These are phyloP conservation scores for Enteromius trimaculatus DNA, from an alignment of 2,797 vertebrate genomes.

Conservation along the genomic window DNA sequence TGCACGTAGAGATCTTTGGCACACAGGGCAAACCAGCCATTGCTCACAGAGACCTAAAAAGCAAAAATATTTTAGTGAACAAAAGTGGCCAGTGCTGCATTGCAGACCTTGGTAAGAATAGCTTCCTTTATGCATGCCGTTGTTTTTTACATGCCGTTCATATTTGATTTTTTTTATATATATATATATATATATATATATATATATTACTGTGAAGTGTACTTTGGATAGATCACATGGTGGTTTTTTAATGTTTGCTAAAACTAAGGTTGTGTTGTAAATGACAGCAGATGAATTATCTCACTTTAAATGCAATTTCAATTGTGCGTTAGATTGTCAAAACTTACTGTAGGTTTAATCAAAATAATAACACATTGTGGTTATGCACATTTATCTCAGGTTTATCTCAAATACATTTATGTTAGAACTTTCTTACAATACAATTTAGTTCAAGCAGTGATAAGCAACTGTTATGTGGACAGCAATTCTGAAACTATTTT, in stretches of 20 bases:
- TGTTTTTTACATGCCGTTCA: neutral
- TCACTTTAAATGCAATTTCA: neutral
- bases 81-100: conserved; percentile 98
- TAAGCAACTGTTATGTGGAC: neutral
- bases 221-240: neutral
- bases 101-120: conserved; percentile 89
- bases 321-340: neutral
- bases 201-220: neutral
- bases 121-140: neutral
- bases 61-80: conserved; percentile 97
- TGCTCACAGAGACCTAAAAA: conserved; percentile 94
- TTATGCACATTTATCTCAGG: neutral
- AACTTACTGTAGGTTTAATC: neutral
- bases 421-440: neutral
- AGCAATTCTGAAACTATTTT: neutral
- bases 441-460: conserved; percentile 6
- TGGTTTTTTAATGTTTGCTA: no score
- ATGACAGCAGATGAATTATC: neutral
- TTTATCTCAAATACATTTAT: neutral
- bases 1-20: conserved; percentile 98
- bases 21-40: conserved; percentile 98
- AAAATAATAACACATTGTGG: neutral
- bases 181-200: neutral
- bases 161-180: neutral
- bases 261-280: neutral